A percentile compares a stretch with the other conserved stretches of the same genome.
Evolutionary conservation across 2,113 vertebrate genomes (phyloP).

Genomic region (Thryonomys swinderianus): DNA sequence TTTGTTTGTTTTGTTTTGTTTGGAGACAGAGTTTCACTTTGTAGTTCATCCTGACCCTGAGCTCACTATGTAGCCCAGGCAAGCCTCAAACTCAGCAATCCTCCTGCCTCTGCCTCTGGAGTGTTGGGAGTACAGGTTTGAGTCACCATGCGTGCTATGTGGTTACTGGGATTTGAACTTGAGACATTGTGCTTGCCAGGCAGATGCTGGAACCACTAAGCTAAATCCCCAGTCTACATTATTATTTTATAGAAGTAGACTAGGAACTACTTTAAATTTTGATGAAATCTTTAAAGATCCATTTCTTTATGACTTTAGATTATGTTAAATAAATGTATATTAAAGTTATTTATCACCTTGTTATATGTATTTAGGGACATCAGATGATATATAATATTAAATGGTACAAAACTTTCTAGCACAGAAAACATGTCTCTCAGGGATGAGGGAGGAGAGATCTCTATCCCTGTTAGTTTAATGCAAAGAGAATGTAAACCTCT

Average conservation of each 20-base stretch:
- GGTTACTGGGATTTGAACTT: too few relatives aligned
- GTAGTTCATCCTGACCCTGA: too few relatives aligned
- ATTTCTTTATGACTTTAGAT: conserved; percentile 9
- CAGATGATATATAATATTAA: conserved; percentile 28
- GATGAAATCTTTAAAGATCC: neutral
- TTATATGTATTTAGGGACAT: neutral
- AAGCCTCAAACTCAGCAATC: too few relatives aligned
- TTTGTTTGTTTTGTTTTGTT: too few relatives aligned
- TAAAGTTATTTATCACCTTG: neutral
- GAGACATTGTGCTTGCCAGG: too few relatives aligned
- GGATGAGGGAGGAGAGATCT: neutral
- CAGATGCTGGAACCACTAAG: too few relatives aligned
- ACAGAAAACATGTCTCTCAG: neutral
- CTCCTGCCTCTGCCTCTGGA: too few relatives aligned
- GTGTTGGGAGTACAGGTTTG: too few relatives aligned
- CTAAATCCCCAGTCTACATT: too few relatives aligned
- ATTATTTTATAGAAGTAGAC: conserved; percentile 8
- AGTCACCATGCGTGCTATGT: too few relatives aligned
- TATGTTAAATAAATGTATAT: conserved; percentile 26
- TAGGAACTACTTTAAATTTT: neutral
- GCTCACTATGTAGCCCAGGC: too few relatives aligned
- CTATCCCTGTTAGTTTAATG: neutral
- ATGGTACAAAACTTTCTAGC: neutral
- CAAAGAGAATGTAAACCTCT: neutral
- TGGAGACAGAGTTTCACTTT: too few relatives aligned